Conservation (phyloP, 2,797 vertebrate species). For the Morelia viridis region DNA sequence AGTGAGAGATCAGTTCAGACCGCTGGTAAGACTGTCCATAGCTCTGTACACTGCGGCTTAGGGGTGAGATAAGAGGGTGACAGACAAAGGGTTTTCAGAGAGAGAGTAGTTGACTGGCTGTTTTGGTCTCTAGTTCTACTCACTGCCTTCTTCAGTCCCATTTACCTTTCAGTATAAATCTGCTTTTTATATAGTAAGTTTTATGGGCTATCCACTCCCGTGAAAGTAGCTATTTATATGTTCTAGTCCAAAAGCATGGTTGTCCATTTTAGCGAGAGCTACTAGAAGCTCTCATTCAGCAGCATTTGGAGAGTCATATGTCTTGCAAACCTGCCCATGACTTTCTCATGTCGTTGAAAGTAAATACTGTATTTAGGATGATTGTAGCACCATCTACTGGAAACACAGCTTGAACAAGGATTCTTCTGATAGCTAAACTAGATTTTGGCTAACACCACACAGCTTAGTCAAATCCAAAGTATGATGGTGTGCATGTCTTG, state of each 20-base stretch:
- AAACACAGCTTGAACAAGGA: neutral
- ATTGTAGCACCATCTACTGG: slow-evolving; percentile 8
- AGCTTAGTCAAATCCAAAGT: neutral
- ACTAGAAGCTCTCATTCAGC: no score
- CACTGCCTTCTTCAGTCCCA: neutral
- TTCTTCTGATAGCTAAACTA: neutral
- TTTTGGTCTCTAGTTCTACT: neutral
- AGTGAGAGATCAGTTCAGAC: neutral
- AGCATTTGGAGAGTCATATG: neutral
- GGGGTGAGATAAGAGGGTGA: neutral
- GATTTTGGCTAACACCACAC: neutral
- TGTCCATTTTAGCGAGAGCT: neutral
- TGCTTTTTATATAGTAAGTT: neutral
- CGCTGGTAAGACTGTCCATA: neutral
- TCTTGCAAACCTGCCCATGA: neutral
- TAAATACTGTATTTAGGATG: neutral
- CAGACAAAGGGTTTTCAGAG: neutral
- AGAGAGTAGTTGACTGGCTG: neutral
- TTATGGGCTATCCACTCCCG: neutral
- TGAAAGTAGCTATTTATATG: neutral
- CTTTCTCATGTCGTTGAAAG: neutral
- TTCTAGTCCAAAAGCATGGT: neutral
- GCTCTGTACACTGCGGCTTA: neutral
- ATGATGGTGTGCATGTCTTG: neutral
- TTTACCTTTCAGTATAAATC: neutral